Base-by-base conservation (phyloP, 2,797 vertebrate species). In the Chaunax sp. region DNA sequence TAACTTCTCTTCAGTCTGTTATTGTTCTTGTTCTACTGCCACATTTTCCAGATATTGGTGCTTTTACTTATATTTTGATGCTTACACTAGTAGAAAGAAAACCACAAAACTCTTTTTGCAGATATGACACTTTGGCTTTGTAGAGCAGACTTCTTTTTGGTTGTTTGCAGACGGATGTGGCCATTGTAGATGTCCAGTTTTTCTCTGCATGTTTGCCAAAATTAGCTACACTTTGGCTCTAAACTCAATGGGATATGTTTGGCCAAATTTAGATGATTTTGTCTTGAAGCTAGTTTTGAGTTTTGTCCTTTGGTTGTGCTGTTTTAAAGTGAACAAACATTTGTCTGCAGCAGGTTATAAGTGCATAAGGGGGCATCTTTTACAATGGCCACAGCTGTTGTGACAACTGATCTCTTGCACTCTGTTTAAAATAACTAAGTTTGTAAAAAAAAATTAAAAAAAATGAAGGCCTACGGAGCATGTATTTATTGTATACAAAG, bases 401-500 rank as follows among this genome's bases (percentile, higher is more conserved):
- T 28, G 51, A 80, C 75, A 72, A 35, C 75, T 72, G 52, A 82
- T 72, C 80, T 82, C 81, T 85, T 80, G 82, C 83, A 84, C 75
- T 86, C 51, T 64, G 47, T 77, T 82, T 61, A 64, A 69, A 75
- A 75, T 45, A 69, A 76, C 52, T 81, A 82, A 59, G 70, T 90
- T 72, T 87, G 60, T 87, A 82, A 50, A 72, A 57, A 43, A 45
- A 35, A 28, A 20, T 63, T 60, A 49, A 26, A 57, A 81, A 66
- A 41, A 41, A 18, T 7, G 14, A 79, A 70, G 57, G 60, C 72
- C 57, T 62, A 77, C 0, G 65, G 79, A 89, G 91, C 92, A 92
- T 92, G 91, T 89, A 87, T 87, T 87, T 89, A 92, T 68, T 91
- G 90, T 92, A 87, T 56, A 88, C 77, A 78, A 53, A 73, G 53